A percentile compares a stretch with the other conserved stretches of the same genome.
phyloP scores from a whole-genome alignment of 2,113 vertebrate genomes.

The Sapajus apella region DNA sequence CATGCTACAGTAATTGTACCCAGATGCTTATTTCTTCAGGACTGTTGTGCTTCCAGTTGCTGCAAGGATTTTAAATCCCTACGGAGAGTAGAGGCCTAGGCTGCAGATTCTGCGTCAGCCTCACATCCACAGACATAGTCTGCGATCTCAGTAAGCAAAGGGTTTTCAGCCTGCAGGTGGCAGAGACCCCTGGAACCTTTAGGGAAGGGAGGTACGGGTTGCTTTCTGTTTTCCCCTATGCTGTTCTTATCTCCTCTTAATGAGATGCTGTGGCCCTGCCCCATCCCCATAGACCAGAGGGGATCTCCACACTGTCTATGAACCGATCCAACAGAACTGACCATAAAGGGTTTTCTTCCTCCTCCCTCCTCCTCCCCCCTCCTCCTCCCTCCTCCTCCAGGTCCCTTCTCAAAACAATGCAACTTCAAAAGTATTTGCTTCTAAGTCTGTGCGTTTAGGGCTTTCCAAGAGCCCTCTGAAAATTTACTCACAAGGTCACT shows the following conservation, averaged over 20 bases:
- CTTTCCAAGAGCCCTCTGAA: conserved; percentile 4
- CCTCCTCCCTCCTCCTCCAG: neutral
- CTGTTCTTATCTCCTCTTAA: conserved; percentile 68
- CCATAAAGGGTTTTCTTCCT: neutral
- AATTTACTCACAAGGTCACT: neutral
- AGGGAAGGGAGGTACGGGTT: conserved; percentile 69
- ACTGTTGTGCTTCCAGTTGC: conserved; percentile 64
- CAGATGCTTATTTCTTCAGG: conserved; percentile 73
- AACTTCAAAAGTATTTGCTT: neutral
- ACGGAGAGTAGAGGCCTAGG: conserved; percentile 50
- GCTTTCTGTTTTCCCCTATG: conserved; percentile 57
- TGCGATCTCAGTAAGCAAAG: conserved; percentile 52
- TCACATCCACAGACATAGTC: neutral
- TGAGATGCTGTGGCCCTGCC: conserved; percentile 10
- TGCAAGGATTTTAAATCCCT: conserved; percentile 76
- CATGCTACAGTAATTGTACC: conserved; percentile 80
- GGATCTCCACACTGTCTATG: neutral
- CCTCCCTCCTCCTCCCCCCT: too few species aligned
- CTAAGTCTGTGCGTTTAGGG: neutral
- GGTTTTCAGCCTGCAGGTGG: conserved; percentile 78
- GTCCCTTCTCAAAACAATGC: neutral
- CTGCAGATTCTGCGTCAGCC: neutral
- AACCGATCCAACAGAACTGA: neutral
- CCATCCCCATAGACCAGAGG: conserved; percentile 20
- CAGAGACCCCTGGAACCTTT: conserved; percentile 71